Evolutionary conservation across 1,140 invertebrate species (phyloP).

Genomic region (Asbolus verrucosus): DNA sequence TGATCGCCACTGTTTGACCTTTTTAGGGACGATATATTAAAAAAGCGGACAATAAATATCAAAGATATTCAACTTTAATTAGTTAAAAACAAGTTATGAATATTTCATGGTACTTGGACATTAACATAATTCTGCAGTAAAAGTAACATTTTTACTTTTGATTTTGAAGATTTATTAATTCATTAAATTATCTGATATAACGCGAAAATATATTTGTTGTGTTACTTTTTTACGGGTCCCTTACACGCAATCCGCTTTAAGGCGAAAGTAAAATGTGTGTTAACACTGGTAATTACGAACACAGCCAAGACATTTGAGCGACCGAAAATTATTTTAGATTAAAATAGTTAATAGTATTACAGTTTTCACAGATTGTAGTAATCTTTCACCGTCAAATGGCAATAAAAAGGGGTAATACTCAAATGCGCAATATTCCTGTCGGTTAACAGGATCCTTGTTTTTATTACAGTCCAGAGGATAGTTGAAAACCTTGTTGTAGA

Average conservation of each 20-base stretch:
- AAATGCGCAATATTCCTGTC: too few species aligned
- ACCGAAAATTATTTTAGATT: neutral
- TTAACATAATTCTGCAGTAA: conserved; percentile 42
- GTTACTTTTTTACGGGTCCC: conserved; percentile 26
- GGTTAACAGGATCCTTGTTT: too few species aligned
- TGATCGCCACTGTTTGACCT: conserved; percentile 24
- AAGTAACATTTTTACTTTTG: conserved; percentile 38
- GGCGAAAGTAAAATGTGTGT: conserved; percentile 20
- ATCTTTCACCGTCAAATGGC: too few species aligned
- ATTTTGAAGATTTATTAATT: conserved; percentile 44
- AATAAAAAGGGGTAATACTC: too few species aligned
- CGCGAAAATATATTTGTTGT: conserved; percentile 40
- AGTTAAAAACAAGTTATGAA: conserved; percentile 38
- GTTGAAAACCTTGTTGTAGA: neutral
- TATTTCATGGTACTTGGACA: conserved; percentile 16
- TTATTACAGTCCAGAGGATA: too few species aligned
- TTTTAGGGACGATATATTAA: neutral
- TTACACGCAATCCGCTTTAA: conserved; percentile 11
- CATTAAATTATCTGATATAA: conserved; percentile 42
- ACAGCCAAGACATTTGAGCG: neutral
- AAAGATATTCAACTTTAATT: conserved; percentile 34
- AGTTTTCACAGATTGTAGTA: too few species aligned
- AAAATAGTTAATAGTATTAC: neutral
- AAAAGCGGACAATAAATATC: neutral
- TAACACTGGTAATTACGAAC: conserved; percentile 16